Evolutionary conservation across 2,797 vertebrate genomes (phyloP).

Genomic region (Lerista edwardsae): DNA sequence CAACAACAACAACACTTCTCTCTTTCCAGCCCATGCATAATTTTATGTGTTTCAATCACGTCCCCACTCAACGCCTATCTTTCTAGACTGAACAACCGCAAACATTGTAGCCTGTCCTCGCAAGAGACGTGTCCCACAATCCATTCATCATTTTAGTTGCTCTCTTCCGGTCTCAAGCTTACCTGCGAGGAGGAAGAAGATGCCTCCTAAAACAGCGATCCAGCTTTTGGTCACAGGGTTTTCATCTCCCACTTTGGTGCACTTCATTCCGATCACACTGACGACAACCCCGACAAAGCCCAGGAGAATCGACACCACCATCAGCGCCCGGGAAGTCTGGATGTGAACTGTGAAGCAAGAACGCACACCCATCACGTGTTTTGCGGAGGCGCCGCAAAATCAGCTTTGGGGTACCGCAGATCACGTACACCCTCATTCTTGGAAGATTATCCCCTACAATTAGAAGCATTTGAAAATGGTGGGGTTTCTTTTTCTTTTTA

Average conservation of each 20-base stretch:
- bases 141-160: no score
- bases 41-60: no score
- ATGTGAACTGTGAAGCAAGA: conserved; percentile 84
- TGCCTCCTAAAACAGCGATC: conserved; percentile 89
- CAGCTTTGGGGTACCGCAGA: background rate
- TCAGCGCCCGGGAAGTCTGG: conserved; percentile 93
- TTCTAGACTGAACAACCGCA: no score
- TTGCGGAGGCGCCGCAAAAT: background rate
- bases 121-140: no score
- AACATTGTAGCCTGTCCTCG: no score
- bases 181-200: conserved; percentile 93
- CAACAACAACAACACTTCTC: no score
- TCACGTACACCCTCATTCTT: no score
- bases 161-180: conserved; percentile 2
- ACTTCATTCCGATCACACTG: conserved; percentile 97
- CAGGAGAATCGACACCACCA: conserved; percentile 94
- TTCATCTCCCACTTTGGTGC: conserved; percentile 94
- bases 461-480: no score
- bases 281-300: conserved; percentile 92
- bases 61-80: no score
- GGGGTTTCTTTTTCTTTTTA: no score
- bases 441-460: background rate
- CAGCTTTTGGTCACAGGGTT: conserved; percentile 90
- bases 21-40: no score
- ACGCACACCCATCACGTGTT: background rate